Percentiles rank a stretch among this genome's conserved stretches.
Evolutionary conservation across 2,797 vertebrate genomes (phyloP).

Genomic region (Hipposideros larvatus): DNA sequence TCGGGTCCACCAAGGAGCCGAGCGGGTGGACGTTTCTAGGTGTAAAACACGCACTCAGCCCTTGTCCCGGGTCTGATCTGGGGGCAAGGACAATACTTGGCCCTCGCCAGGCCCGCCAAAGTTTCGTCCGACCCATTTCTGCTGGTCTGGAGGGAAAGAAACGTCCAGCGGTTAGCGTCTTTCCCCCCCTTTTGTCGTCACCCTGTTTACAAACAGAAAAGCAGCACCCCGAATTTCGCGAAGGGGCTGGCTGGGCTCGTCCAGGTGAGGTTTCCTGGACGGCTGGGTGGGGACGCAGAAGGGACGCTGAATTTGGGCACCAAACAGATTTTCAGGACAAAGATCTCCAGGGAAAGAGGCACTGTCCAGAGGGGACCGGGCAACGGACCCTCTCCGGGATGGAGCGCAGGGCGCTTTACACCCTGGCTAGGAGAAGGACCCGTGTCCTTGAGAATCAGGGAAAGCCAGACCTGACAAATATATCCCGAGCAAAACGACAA

Average conservation of each 20-base stretch:
- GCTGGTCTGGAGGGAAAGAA: background rate
- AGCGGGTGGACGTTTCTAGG: accelerated
- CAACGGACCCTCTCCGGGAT: background rate
- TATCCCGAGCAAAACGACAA: background rate
- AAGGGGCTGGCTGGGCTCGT: background rate
- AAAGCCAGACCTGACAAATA: background rate
- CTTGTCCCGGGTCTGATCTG: accelerated
- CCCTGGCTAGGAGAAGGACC: background rate
- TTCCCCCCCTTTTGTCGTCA: background rate
- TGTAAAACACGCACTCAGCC: background rate
- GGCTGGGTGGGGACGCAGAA: background rate
- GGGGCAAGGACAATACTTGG: background rate
- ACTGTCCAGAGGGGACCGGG: background rate
- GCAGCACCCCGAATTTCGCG: background rate
- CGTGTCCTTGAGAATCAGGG: background rate
- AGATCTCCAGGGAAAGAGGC: background rate
- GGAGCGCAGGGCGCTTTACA: background rate
- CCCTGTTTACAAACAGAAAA: background rate
- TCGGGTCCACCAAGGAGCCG: background rate
- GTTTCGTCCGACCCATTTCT: background rate
- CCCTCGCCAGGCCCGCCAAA: background rate
- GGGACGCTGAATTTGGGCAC: background rate
- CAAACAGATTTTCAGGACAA: background rate
- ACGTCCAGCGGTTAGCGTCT: background rate
- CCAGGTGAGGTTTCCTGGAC: background rate